Evolutionary conservation across 2,113 vertebrate species (phyloP), one percentile per base, ranked within the genome.

Genomic region (Lepisosteus oculatus): DNA sequence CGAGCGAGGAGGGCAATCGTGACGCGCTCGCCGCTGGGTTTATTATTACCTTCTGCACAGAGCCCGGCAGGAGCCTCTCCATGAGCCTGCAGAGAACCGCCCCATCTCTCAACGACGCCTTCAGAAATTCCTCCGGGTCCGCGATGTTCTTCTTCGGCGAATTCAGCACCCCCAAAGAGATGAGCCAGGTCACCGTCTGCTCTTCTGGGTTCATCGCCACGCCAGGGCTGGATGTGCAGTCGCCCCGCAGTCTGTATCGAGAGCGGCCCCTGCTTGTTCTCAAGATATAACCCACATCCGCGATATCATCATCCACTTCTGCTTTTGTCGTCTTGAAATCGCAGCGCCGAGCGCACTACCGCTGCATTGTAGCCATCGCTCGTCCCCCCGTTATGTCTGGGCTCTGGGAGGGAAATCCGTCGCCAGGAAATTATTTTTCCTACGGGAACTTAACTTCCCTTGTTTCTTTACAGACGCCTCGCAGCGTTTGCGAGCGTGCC

Each of bases 141-240:
- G 93, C 92, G 70, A 99, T 85, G 55, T 86, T 95, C 90, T 98
- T 99, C 81, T 99, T 99, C 0, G 97, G 97, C 29, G 97, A 99
- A 83, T 97, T 92, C 68, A 99, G 85, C 68, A 99, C 97, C 78
- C 97, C 97, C 55, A 97, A 77, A 0, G 97, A 96, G 79, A 99
- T 99, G 1, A 99, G 93, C 97, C 97, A 99, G 3, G 97, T 99
- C 81, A 99, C 96, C 0, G 89, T 88, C 77, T 92, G 95, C 78
- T 99, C 97, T 86, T 98, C 95, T 69, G 94, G 94, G 89, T 98
- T 99, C 97, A 99, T 99, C 9, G 75, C 9, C 78, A 81, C 74
- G n/a, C 64, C 68, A 13, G 47, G 78, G 3, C 14, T 13, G 77
- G 64, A 29, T 47, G 6, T 54, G 17, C 8, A 63, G 13, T 54